phyloP scores from a whole-genome alignment of 2,797 vertebrate genomes.

The Lates japonicus region DNA sequence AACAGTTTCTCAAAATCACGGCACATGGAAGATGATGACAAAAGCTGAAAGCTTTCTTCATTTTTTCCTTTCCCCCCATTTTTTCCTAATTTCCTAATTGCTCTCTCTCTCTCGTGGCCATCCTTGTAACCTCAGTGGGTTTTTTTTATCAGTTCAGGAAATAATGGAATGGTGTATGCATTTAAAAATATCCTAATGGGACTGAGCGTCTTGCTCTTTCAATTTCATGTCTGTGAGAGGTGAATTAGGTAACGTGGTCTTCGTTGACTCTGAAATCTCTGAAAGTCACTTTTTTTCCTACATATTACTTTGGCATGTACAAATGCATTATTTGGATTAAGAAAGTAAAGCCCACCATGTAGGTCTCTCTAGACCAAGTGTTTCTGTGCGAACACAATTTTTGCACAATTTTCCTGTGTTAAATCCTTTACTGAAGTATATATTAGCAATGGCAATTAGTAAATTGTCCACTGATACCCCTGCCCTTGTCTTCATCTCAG shows the following conservation, averaged over 20 bases:
- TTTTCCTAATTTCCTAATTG: constrained; percentile 18
- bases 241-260: neutral
- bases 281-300: neutral
- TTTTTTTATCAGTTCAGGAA: constrained; percentile 26
- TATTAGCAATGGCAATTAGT: neutral
- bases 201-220: neutral
- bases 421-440: neutral
- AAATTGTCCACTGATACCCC: neutral
- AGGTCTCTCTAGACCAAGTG: neutral
- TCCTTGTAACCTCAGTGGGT: neutral
- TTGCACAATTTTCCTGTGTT: neutral
- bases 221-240: constrained; percentile 15
- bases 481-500: neutral
- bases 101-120: neutral
- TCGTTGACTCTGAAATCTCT: neutral
- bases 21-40: neutral
- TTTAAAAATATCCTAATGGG: constrained; percentile 14
- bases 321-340: neutral
- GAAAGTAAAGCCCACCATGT: neutral
- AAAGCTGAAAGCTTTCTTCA: neutral
- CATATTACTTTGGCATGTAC: neutral
- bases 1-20: neutral
- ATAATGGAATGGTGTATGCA: constrained; percentile 18
- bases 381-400: neutral
- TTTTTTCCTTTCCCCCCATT: neutral